Evolutionary conservation across 2,113 vertebrate species (phyloP).

Genomic region (Australoheros scitulus): DNA sequence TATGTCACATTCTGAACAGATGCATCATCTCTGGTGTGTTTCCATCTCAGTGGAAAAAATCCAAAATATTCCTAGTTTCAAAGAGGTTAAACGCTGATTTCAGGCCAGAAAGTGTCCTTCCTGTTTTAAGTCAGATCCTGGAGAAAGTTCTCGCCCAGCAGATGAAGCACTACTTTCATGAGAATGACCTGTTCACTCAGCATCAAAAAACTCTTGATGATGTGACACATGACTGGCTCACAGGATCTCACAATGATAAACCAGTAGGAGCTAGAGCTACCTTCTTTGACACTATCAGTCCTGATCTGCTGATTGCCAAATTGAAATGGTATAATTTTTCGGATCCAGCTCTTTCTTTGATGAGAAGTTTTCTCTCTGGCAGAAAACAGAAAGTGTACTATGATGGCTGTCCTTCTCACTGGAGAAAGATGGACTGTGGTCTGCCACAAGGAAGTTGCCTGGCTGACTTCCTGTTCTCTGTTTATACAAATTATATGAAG

Average conservation of each 20-base stretch:
- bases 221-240: not conserved
- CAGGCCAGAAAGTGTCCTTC: not conserved
- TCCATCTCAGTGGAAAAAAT: not conserved
- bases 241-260: not conserved
- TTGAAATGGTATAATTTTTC: not conserved
- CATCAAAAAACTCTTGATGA: fast-evolving
- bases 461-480: not conserved
- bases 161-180: fast-evolving
- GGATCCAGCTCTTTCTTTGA: fast-evolving
- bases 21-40: fast-evolving
- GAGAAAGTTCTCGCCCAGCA: not conserved
- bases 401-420: fast-evolving
- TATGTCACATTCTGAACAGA: not conserved
- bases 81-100: fast-evolving
- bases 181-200: fast-evolving
- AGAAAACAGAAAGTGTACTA: not conserved
- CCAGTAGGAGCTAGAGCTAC: not conserved
- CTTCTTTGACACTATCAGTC: not conserved
- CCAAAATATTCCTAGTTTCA: not conserved
- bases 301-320: not conserved
- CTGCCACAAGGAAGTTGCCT: not conserved
- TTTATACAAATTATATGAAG: not conserved
- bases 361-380: not conserved
- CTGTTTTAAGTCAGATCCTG: not conserved
- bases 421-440: not conserved